Base-by-base conservation (phyloP, 2,113 vertebrate species). In the Hassar affinis region DNA sequence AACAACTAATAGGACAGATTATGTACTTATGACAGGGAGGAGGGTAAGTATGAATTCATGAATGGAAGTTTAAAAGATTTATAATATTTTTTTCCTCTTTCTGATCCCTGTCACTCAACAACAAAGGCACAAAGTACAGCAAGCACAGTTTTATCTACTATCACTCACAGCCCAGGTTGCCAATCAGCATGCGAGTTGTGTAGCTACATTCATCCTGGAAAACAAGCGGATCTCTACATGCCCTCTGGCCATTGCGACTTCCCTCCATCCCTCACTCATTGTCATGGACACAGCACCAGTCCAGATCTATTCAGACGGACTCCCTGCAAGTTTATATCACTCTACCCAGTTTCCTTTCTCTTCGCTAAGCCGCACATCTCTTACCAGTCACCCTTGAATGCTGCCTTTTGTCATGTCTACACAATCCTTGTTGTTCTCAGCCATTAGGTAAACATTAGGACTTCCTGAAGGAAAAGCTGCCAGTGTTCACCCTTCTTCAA, bases 211-310 rank as follows among this genome's bases (percentile, higher is more conserved):
- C 91, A 93, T 93, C 89, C 89, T 88, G 87, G 87, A 91, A 94
- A 93, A 94, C 91, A 93, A 93, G 90, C 51, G 81, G 90, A 89
- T 86, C 90, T 94, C 94, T 93, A 92, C 90, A 92, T 85, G 90
- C 89, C 91, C 92, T 89, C 88, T 88, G 79, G 87, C 93, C 89
- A 92, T 89, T 89, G 88, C 91, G 91, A 92, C 94, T 94, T 94
- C 91, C 92, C 93, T 90, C 82, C 88, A 89, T 88, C 89, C 69
- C 85, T 45, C 91, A 84, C 64, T 90, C 89, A 95, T 93, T 91
- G 89, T 94, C 93, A 95, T 94, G 95, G 94, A 93, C 95, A 96
- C 93, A 92, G 91, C 89, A 88, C 91, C 88, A 91, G 81, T 61
- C 80, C n/a, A 59, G 74, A 59, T 87, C 90, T 82, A 88, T 74